phyloP scores from a whole-genome alignment of 1,140 invertebrate species.

The Caenorhabditis tropicalis region DNA sequence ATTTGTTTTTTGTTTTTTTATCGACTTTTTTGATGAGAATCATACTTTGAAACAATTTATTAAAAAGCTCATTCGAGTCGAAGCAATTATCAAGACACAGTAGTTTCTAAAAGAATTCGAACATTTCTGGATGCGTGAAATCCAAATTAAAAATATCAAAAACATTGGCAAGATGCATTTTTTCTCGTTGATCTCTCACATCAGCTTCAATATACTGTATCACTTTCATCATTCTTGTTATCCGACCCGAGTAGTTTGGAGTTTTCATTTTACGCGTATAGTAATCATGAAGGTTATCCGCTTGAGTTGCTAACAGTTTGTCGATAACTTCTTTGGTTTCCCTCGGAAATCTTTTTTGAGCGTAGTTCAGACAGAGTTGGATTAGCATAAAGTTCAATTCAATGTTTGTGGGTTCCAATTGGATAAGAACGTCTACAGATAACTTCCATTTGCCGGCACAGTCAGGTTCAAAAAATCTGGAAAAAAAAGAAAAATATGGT shows the following conservation, averaged over 20 bases:
- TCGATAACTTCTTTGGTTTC: not conserved
- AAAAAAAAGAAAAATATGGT: not conserved
- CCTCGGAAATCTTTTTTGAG: not conserved
- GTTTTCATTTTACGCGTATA: not conserved
- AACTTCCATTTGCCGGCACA: too few relatives aligned
- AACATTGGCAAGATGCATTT: not conserved
- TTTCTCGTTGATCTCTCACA: not conserved
- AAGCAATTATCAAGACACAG: too few relatives aligned
- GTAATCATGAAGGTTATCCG: not conserved
- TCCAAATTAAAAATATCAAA: not conserved
- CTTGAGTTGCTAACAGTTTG: not conserved
- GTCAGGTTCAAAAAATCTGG: not conserved
- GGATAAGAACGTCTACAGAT: too few relatives aligned
- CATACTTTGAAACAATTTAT: too few relatives aligned
- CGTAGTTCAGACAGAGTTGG: not conserved
- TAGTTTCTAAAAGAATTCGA: too few relatives aligned
- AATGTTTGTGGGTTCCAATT: not conserved
- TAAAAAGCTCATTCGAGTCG: too few relatives aligned
- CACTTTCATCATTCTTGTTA: not conserved
- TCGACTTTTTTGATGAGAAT: too few relatives aligned
- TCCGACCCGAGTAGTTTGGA: not conserved
- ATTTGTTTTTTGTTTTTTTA: too few relatives aligned
- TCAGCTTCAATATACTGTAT: not conserved
- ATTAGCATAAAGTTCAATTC: slow-evolving; percentile 11
- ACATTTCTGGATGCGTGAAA: not conserved